Base-by-base conservation (phyloP, 2,888 invertebrate species). In the Drosophila lutescens region DNA sequence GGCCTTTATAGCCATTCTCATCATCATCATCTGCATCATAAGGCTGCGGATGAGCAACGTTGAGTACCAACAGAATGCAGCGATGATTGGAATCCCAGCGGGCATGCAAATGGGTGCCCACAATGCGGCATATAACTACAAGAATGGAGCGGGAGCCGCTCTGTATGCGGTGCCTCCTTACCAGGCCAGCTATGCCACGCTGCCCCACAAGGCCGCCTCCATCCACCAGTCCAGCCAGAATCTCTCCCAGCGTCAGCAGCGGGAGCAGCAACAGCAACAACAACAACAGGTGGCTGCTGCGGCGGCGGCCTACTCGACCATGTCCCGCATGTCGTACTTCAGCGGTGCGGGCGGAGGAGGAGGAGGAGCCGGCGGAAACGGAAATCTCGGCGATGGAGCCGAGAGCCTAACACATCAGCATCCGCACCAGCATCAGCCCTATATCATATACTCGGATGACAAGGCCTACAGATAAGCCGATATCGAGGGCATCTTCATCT, bases 21-120 rank as follows among this genome's bases (percentile, higher is more conserved):
- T 98, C 38, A 95, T 98, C 32, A 95, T 95, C n/a, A 97, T 97
- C 78, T 98, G 98, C 89, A 96, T 98, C 43, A 96, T 97, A 36
- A 94, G 97, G 15, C 91, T 96, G 86, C 93, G 95, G 71, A 94
- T 96, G 94, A 94, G 95, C 41, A 94, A 93, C 10, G 93, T 93
- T 0, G 95, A 95, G 47, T 96, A 95, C 77, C 93, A 95, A 73
- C 86, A 86, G 60, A 95, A 94, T n/a, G 95, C 95, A 0, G 90
- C 95, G 73, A 95, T 95, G 47, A 94, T 93, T 77, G 95, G 94
- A 56, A 82, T 92, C 85, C 90, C 91, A 4, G 88, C 90, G 6
- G 88, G 89, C n/a, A 90, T 92, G 87, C 93, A 93, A n/a, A 92
- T 93, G 71, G 94, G 94, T 1, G 93, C 93, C 0, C 93, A 93